These are phyloP conservation scores for Hymenochirus boettgeri DNA, from an alignment of 2,113 vertebrate species.

Conservation along the genomic window DNA sequence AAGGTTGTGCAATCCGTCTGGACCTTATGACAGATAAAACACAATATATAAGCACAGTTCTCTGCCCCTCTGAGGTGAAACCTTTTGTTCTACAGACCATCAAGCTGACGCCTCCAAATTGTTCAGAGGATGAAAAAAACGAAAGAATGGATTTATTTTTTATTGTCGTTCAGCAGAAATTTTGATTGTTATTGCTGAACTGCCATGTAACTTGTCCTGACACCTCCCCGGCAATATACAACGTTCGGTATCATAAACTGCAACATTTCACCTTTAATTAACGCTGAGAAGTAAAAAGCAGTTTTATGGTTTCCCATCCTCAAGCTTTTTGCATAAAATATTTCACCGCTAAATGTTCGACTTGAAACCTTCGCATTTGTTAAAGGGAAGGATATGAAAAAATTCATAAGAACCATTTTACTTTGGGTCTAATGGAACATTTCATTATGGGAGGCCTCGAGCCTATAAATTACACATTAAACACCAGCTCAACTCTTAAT, in stretches of 20 bases:
- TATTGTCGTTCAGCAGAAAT: background rate
- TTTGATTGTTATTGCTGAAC: background rate
- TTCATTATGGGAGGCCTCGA: background rate
- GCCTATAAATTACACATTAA: slow-evolving; percentile 7
- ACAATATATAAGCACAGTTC: too few species aligned
- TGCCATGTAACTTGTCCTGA: background rate
- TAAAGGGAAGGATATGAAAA: background rate
- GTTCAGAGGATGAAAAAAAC: background rate
- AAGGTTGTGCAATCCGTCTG: too few species aligned
- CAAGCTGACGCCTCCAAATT: background rate
- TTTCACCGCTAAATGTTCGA: background rate
- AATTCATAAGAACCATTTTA: too few species aligned
- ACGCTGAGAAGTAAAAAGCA: background rate
- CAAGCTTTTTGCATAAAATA: background rate
- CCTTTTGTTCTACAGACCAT: background rate
- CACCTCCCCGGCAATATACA: background rate
- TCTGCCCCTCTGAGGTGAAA: too few species aligned
- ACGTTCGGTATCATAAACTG: background rate
- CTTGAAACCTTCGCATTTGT: background rate
- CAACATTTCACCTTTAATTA: background rate
- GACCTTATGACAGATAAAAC: too few species aligned
- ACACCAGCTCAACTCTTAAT: background rate
- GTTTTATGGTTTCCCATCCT: background rate
- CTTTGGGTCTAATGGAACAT: background rate
- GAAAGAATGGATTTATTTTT: background rate